phyloP scores from a whole-genome alignment of 2,797 vertebrate genomes.

The Enteromius viviparus region DNA sequence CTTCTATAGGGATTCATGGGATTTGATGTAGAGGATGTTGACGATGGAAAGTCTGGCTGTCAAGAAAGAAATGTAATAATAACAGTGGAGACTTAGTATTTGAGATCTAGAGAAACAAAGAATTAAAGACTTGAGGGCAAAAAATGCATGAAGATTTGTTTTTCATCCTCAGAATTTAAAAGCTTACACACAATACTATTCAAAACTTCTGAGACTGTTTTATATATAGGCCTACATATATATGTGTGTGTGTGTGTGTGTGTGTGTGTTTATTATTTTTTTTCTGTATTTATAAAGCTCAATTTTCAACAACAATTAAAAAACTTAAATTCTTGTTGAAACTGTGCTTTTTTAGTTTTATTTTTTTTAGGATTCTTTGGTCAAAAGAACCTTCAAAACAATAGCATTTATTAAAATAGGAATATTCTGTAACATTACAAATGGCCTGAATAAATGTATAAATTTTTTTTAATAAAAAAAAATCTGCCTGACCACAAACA shows the following conservation, averaged over 20 bases:
- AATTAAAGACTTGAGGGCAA: not conserved
- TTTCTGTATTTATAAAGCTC: no score
- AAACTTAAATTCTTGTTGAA: not conserved
- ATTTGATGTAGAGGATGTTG: constrained; percentile 34
- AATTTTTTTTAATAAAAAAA: not conserved
- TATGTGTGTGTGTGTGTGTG: no score
- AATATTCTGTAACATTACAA: not conserved
- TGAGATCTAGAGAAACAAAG: not conserved
- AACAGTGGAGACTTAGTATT: not conserved
- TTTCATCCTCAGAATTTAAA: not conserved
- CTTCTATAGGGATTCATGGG: not conserved
- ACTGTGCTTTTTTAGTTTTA: not conserved
- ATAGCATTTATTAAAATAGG: not conserved
- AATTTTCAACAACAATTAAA: no score
- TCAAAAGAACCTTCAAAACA: not conserved
- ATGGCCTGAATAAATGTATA: not conserved
- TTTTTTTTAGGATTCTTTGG: not conserved
- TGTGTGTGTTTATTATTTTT: no score
- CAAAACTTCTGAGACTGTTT: not conserved
- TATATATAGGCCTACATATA: no score
- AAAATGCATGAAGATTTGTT: not conserved
- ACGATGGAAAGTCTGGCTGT: constrained; percentile 12
- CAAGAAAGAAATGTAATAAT: constrained; percentile 22
- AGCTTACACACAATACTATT: not conserved
- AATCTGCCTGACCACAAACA: not conserved